Evolutionary conservation across 1,140 invertebrate species (phyloP), one percentile per base, ranked within the genome.

Genomic region (Cherax quadricarinatus): DNA sequence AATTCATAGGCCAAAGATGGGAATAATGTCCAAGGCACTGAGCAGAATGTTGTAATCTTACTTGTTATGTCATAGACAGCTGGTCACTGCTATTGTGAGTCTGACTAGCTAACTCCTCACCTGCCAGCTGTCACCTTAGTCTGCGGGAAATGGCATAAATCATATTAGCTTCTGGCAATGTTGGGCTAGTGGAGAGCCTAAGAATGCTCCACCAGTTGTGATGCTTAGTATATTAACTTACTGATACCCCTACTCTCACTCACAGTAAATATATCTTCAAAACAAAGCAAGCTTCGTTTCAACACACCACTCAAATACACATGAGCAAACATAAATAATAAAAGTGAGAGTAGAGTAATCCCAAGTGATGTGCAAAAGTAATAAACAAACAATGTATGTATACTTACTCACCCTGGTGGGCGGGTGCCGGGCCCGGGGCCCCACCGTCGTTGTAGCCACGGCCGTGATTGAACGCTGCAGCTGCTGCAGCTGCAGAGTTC

Each of bases 351-450:
- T 84, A 24, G 82, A 62, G 51, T n/a, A 60, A 51, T n/a, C 16
- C 75, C 53, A 81, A 30, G 4, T 66, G n/a, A 60, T 57, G 62
- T 66, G 5, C 18, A 14, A 57, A 57, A 10, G 18, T 66, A 66
- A 66, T 66, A 21, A 66, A 66, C 62, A 81, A 81, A 82, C 24
- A 30, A n/a, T 24, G 12, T 30, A n/a, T 75, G n/a, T 30, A 86
- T 91, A 91, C 90, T 91, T 91, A 91, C 90, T 91, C 90, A 91
- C 90, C 90, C 90, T 91, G 90, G 84, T 91, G 90, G 90, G 90
- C 53, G 62, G 84, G 84, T 81, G 90, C 90, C 79, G 75, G 90
- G 53, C 90, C 90, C 16, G 83, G 90, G 62, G 90, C 84, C 90
- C 90, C 90, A 70, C 90, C 90, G 82, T 91, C 90, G 78, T 86